Conservation (phyloP, 1,140 invertebrate genomes). For the Drosophila sp. region DNA sequence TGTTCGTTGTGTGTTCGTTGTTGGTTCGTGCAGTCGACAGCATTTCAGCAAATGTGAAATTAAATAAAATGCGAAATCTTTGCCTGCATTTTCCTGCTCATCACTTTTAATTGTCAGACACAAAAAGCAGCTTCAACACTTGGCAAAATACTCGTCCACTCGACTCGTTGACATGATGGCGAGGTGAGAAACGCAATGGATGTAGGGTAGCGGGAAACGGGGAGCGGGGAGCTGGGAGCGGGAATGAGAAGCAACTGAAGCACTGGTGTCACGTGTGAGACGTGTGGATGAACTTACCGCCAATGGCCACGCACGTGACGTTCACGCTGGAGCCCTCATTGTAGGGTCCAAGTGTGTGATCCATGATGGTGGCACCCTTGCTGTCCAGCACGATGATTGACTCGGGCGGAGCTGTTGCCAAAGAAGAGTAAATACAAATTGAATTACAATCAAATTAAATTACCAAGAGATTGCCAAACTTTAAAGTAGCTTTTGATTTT, state of each 20-base stretch:
- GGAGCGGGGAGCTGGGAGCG: not conserved
- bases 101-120: conserved; percentile 83
- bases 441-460: conserved; percentile 7
- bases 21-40: conserved; percentile 68
- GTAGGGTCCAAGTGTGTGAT: conserved; percentile 91
- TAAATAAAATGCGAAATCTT: conserved; percentile 76
- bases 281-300: conserved; percentile 87
- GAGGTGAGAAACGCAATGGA: not conserved
- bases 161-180: conserved; percentile 7
- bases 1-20: conserved; percentile 14
- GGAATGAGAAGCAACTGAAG: not conserved
- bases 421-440: conserved; percentile 5
- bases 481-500: not conserved
- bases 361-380: conserved; percentile 89
- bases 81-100: conserved; percentile 68
- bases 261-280: not conserved
- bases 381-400: conserved; percentile 90
- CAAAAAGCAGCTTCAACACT: conserved; percentile 72
- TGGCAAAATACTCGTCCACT: conserved; percentile 36
- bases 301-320: conserved; percentile 92
- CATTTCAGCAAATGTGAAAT: conserved; percentile 68
- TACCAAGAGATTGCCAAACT: not conserved
- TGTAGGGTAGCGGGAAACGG: no score
- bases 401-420: conserved; percentile 89
- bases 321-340: conserved; percentile 92